A percentile compares a stretch with the other conserved stretches of the same genome.
These are phyloP conservation scores for Stylophora pistillata DNA, from an alignment of 64 coral and sea anemone species.

Conservation along the genomic window DNA sequence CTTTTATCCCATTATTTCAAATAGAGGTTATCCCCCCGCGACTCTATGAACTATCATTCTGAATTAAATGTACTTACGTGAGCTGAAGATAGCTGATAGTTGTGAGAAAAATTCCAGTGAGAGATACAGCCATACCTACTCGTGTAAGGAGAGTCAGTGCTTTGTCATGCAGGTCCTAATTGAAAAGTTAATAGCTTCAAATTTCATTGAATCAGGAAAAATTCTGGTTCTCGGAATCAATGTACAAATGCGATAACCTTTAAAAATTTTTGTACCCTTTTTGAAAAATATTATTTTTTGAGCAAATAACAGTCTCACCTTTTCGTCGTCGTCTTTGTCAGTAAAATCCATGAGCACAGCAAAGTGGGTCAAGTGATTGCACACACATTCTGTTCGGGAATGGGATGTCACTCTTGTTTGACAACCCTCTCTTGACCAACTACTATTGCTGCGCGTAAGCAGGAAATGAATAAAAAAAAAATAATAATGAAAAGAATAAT, in stretches of 20 bases:
- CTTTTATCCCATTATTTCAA: too few relatives aligned
- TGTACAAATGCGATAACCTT: not conserved
- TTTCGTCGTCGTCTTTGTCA: not conserved
- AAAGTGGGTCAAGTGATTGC: conserved; percentile 76
- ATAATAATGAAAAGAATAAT: not conserved
- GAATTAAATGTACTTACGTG: conserved; percentile 1
- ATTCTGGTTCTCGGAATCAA: too few relatives aligned
- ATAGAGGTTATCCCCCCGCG: too few relatives aligned
- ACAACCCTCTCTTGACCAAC: conserved; percentile 52
- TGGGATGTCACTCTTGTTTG: not conserved
- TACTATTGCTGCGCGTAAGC: not conserved
- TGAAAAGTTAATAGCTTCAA: not conserved
- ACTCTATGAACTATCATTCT: too few relatives aligned
- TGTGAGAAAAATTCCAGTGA: conserved; percentile 38
- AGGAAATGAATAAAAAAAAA: not conserved
- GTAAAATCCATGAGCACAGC: conserved; percentile 49
- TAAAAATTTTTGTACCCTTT: not conserved
- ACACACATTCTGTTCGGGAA: conserved; percentile 19
- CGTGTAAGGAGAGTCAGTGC: conserved; percentile 14
- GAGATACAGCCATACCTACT: conserved; percentile 21
- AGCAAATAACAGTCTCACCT: not conserved
- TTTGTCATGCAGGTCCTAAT: not conserved
- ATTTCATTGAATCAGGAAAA: not conserved
- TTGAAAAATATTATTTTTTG: not conserved
- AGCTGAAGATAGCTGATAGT: conserved; percentile 36